Conservation (phyloP, 1,140 invertebrate genomes). For the Spodoptera litura region DNA sequence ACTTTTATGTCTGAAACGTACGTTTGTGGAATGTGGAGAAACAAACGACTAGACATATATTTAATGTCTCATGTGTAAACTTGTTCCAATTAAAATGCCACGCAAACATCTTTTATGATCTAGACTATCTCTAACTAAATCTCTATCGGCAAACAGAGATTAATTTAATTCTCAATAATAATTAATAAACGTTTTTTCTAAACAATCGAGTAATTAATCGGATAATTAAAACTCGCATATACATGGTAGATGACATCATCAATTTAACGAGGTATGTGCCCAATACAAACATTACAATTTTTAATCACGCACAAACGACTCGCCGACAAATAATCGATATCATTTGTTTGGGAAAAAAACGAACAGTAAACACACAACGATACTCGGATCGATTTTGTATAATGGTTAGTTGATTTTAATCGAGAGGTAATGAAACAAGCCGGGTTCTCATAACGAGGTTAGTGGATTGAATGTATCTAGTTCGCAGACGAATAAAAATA, state of each 20-base stretch:
- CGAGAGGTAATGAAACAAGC: conserved; percentile 37
- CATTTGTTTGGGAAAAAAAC: conserved; percentile 35
- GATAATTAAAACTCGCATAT: conserved; percentile 14
- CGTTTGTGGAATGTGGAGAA: conserved; percentile 34
- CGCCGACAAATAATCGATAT: conserved; percentile 40
- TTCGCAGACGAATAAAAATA: conserved; percentile 43
- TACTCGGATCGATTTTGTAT: conserved; percentile 29
- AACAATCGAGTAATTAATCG: conserved; percentile 30
- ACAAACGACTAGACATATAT: conserved; percentile 4
- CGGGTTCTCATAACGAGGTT: conserved; percentile 43
- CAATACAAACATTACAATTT: conserved; percentile 12
- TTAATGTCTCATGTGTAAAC: conserved; percentile 3
- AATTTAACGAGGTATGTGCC: conserved; percentile 5
- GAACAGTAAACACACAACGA: conserved; percentile 25
- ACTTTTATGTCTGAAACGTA: conserved; percentile 37
- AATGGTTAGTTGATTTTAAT: conserved; percentile 40
- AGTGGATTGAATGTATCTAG: conserved; percentile 42
- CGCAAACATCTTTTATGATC: neutral
- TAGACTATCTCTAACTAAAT: neutral
- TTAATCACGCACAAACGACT: conserved; percentile 17
- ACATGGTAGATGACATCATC: conserved; percentile 3
- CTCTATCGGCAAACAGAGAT: neutral
- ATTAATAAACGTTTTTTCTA: neutral
- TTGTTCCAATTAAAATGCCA: conserved; percentile 30
- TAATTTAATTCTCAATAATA: neutral